Evolutionary conservation across 2,113 vertebrate genomes (phyloP), one percentile per base, ranked within the genome.

Genomic region (Takifugu flavidus): DNA sequence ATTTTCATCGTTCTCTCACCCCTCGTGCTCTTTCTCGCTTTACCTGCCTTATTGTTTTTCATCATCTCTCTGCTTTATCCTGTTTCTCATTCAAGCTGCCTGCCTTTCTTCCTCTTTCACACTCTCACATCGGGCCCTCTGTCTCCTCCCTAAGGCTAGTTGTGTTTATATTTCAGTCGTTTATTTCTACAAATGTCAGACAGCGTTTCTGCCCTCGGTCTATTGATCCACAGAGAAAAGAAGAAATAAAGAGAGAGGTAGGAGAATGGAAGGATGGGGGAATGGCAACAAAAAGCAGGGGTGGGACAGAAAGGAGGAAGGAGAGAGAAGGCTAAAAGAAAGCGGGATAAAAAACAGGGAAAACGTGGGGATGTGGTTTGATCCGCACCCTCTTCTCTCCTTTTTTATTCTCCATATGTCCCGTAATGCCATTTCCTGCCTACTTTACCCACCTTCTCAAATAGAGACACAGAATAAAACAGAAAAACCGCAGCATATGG

Each of bases 181-280:
- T 89, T 89, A 86, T 89, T 89, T 85, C 86, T 85, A 89, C 85
- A 89, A 87, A 89, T 86, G 87, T 89, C 87, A 87, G 81, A 85
- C 82, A 82, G 78, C 68, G 75, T 84, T 89, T 78, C 80, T 84
- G 82, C 83, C 83, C 78, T 77, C 83, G 67, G 67, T 84, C 87
- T 88, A 85, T 88, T 83, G 84, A 87, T 85, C 83, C 82, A 70
- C 62, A 63, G 80, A 85, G 72, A 53, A 53, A 57, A 59, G 26
- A 25, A 49, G 25, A 42, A 31, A 28, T 63, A 25, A 60, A 49
- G 50, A 53, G 20, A 12, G 10, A 31, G 1, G 13, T 13, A 7
- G 45, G 42, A n/a, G 56, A 29, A n/a, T 13, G 51, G 52, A 44
- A n/a, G 56, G 15, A n/a, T 13, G 51, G 52, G 47, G 25, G 28